These are phyloP conservation scores for Netelia inedita DNA, from an alignment of 2,888 invertebrate genomes.

Conservation along the genomic window DNA sequence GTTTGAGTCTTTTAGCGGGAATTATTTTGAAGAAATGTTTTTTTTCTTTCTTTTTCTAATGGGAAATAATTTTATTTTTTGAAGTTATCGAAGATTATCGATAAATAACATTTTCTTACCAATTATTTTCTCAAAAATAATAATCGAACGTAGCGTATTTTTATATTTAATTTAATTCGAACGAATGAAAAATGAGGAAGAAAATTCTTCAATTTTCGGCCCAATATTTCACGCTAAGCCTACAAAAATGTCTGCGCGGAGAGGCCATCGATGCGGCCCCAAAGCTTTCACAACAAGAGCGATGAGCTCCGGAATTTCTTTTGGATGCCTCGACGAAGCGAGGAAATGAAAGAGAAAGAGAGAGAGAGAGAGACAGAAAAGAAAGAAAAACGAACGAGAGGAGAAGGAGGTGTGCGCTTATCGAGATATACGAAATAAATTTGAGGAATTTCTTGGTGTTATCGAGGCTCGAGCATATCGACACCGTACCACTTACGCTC, in stretches of 20 bases:
- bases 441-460: constrained; percentile 58
- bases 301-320: constrained; percentile 46
- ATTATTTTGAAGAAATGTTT: too few relatives aligned
- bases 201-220: background rate
- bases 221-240: background rate
- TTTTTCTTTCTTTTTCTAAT: too few relatives aligned
- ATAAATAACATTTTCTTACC: too few relatives aligned
- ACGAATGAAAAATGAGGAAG: background rate
- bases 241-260: background rate
- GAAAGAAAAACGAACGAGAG: constrained; percentile 20
- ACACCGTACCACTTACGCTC: background rate
- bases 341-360: background rate
- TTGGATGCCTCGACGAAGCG: constrained; percentile 17
- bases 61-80: too few relatives aligned
- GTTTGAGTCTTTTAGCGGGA: too few relatives aligned
- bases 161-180: too few relatives aligned
- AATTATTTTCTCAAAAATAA: too few relatives aligned
- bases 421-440: constrained; percentile 39
- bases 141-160: too few relatives aligned
- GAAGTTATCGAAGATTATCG: too few relatives aligned
- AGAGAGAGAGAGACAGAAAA: constrained; percentile 27
- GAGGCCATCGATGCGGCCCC: constrained; percentile 49
- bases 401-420: constrained; percentile 8
- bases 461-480: constrained; percentile 29
- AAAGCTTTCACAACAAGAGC: constrained; percentile 22